phyloP scores from a whole-genome alignment of 2,888 invertebrate genomes.

The Ischnus inquisitorius region DNA sequence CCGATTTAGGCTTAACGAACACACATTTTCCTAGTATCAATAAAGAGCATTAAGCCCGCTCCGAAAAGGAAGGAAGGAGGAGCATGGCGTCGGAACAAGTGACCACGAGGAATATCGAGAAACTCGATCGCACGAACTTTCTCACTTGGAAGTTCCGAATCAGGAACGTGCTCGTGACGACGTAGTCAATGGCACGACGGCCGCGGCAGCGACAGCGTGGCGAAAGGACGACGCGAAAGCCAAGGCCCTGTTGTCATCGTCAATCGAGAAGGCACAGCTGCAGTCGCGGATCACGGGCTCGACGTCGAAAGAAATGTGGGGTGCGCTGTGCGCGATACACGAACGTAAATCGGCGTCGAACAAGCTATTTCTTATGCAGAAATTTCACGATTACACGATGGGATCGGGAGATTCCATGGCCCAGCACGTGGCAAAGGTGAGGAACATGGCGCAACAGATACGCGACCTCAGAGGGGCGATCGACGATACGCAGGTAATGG shows the following conservation, averaged over 20 bases:
- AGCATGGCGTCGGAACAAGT: too few relatives aligned
- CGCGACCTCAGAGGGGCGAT: not conserved
- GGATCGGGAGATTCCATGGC: not conserved
- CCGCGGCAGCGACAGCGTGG: conserved; percentile 46
- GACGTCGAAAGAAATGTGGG: conserved; percentile 67
- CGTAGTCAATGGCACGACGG: conserved; percentile 58
- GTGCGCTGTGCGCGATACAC: conserved; percentile 50
- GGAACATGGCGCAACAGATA: not conserved
- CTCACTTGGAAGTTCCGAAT: not conserved
- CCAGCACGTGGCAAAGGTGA: conserved; percentile 16
- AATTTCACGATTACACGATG: conserved; percentile 10
- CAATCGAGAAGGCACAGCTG: conserved; percentile 64
- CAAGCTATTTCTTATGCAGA: not conserved
- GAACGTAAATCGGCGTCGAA: conserved; percentile 60
- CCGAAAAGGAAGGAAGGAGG: too few relatives aligned
- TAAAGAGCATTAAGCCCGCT: too few relatives aligned
- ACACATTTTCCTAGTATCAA: too few relatives aligned
- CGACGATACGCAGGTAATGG: not conserved
- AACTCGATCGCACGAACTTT: conserved; percentile 62
- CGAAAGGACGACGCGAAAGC: conserved; percentile 61
- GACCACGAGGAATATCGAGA: too few relatives aligned
- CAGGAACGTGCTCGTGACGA: conserved; percentile 48
- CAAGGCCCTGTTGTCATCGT: conserved; percentile 61
- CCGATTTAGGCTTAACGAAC: too few relatives aligned
- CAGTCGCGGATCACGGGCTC: conserved; percentile 59